Percentiles rank a stretch among this genome's conserved stretches.
phyloP scores from a whole-genome alignment of 2,113 vertebrate species.

The Caretta caretta region DNA sequence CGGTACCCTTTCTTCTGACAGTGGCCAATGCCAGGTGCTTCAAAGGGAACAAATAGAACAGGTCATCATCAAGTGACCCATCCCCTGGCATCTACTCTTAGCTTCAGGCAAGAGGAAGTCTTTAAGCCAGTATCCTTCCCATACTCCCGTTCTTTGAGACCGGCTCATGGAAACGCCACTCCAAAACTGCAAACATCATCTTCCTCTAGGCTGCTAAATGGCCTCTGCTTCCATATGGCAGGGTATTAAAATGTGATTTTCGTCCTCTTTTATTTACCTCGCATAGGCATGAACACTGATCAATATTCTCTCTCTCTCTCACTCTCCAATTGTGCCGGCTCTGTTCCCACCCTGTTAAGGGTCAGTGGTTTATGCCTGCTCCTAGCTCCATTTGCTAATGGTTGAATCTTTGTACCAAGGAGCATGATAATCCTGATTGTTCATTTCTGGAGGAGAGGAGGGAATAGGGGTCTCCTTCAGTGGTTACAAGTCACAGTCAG shows the following conservation, averaged over 20 bases:
- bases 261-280: neutral
- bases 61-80: neutral
- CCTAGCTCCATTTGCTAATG: neutral
- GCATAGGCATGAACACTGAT: neutral
- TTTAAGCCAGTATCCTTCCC: neutral
- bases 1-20: neutral
- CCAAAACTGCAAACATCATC: neutral
- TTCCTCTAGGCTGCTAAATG: neutral
- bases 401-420: neutral
- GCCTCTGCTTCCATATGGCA: neutral
- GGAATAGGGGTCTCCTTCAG: rapidly evolving
- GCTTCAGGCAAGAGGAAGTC: neutral
- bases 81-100: neutral
- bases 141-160: neutral
- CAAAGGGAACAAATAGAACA: too few relatives aligned
- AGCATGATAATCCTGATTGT: neutral
- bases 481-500: neutral
- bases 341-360: neutral
- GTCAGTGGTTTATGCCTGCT: neutral
- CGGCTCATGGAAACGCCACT: neutral
- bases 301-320: neutral
- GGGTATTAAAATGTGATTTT: neutral
- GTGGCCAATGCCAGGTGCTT: too few relatives aligned
- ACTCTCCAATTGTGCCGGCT: neutral
- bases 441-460: neutral